Conservation (phyloP, 2,888 invertebrate genomes). For the Polietes domitor region DNA sequence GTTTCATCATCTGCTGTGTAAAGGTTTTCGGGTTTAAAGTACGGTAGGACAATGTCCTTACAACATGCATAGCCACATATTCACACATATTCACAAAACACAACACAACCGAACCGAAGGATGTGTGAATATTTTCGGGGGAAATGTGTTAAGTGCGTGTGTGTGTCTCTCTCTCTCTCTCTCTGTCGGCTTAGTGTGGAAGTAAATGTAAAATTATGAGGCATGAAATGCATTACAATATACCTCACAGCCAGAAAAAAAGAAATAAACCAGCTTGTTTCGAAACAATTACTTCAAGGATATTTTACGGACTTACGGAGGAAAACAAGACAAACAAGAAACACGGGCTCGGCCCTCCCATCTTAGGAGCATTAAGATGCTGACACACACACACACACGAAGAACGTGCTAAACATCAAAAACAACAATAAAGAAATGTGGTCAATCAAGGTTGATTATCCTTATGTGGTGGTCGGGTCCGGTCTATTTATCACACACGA, state of each 20-base stretch:
- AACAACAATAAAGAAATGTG: constrained; percentile 68
- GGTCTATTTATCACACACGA: constrained; percentile 1
- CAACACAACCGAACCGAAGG: too few species aligned
- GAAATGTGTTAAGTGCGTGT: constrained; percentile 36
- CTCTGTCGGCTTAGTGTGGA: constrained; percentile 38
- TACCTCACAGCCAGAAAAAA: constrained; percentile 41
- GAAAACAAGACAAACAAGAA: background rate
- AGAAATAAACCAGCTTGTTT: constrained; percentile 53
- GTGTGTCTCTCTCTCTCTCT: background rate
- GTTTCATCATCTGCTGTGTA: constrained; percentile 9
- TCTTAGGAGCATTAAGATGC: constrained; percentile 28
- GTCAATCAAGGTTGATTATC: constrained; percentile 75
- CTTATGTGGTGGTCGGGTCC: constrained; percentile 9
- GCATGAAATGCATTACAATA: constrained; percentile 60
- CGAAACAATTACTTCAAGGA: constrained; percentile 62
- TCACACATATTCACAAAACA: too few species aligned
- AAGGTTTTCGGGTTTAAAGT: background rate
- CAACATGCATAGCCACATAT: too few species aligned
- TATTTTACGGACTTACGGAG: constrained; percentile 14
- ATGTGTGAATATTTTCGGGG: constrained; percentile 23
- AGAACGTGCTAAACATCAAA: constrained; percentile 60
- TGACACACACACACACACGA: background rate
- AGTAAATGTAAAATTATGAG: constrained; percentile 62
- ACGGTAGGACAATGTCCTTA: constrained; percentile 34
- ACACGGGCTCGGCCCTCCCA: constrained; percentile 30